Base-by-base conservation (phyloP, 1,140 invertebrate species). In the Drosophila chauvacae region DNA sequence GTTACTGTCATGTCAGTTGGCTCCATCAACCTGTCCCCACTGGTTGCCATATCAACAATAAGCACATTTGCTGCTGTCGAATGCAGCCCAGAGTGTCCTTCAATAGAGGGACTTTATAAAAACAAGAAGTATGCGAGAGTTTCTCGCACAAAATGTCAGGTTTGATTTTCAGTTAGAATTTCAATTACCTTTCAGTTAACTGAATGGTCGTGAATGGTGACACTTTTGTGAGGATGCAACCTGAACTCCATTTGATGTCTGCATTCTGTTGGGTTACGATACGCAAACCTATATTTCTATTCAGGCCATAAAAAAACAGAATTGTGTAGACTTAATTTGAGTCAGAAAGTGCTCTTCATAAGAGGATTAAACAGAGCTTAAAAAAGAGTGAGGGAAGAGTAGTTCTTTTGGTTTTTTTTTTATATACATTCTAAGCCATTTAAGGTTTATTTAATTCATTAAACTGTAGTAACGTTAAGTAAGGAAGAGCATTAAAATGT, bases 281-380 rank as follows among this genome's bases (percentile, higher is more conserved):
- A 33, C 41, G 41, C 4, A 3, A 0, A 11, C 9, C n/a, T 18
- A 37, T 10, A 23, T 23, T 23, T 39, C 14, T 39, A 39, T 39
- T 23, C 14, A 56, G 9, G 16, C 5, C 9, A 55, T 23, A 55
- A 16, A 56, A 56, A 56, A 37, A 10, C 7, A 0, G 14, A 23
- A 55, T 37, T 35, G 18, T 35, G 39, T 35, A 16, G 35, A 26
- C 14, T 37, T 48, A 16, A 47, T 47, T 48, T 26, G 47, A 7
- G 14, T 10, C 6, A n/a, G 23, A 26, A 30, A 23, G 53, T 26
- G 28, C 33, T 23, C 23, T 56, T 23, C 7, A 16, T 37, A 56
- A 56, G 33, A 56, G 53, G 33, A 23, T 56, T 56, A 55, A 37
- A 53, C 35, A 1, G 11, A 35, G 50, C 30, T 23, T 53, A 16